phyloP scores from a whole-genome alignment of 2,113 vertebrate genomes.

The Taxidea taxus region DNA sequence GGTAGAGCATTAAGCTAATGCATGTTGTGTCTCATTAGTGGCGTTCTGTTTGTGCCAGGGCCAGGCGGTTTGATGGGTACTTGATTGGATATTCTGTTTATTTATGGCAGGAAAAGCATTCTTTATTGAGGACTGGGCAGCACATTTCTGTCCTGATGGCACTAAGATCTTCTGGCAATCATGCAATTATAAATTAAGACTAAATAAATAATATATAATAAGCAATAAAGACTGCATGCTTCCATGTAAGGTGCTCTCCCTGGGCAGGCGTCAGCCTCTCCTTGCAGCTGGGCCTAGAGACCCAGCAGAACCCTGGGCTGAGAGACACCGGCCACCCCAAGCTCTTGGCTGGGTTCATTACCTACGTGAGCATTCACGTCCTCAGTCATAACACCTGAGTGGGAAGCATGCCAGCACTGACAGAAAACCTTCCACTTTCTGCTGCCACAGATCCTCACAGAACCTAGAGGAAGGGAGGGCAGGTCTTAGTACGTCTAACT shows the following conservation, averaged over 20 bases:
- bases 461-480: neutral
- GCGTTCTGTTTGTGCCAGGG: slow-evolving; percentile 70
- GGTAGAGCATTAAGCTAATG: slow-evolving; percentile 76
- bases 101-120: slow-evolving; percentile 76
- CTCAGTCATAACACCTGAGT: neutral
- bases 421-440: neutral
- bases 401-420: rapidly evolving
- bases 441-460: neutral
- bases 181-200: slow-evolving; percentile 73
- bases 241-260: neutral
- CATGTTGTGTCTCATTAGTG: slow-evolving; percentile 75
- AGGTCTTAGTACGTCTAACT: neutral
- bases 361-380: neutral
- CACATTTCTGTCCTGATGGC: slow-evolving; percentile 68
- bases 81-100: slow-evolving; percentile 79
- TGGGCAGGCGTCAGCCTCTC: neutral
- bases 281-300: neutral
- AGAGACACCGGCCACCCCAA: neutral
- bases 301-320: neutral
- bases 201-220: slow-evolving; percentile 75
- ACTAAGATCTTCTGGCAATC: slow-evolving; percentile 70
- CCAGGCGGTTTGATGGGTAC: slow-evolving; percentile 73
- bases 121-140: slow-evolving; percentile 72
- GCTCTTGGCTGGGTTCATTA: neutral
- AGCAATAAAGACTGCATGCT: slow-evolving; percentile 40